phyloP scores from a whole-genome alignment of 2,113 vertebrate species.

The Fulmarus glacialis region DNA sequence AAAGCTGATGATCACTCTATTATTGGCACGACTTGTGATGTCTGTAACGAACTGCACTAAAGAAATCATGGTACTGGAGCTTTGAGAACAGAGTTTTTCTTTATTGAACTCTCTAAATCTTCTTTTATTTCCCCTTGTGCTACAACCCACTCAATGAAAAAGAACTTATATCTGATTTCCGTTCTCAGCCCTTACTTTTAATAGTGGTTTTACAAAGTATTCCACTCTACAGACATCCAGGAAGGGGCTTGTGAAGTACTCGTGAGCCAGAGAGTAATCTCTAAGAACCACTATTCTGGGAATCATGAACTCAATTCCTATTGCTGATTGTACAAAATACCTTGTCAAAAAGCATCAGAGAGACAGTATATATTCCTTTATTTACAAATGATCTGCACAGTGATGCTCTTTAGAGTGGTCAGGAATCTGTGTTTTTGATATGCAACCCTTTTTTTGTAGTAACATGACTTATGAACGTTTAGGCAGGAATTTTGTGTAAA shows the following conservation, averaged over 20 bases:
- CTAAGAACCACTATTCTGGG: not conserved
- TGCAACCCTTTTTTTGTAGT: not conserved
- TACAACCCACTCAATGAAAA: not conserved
- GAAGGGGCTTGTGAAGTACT: not conserved
- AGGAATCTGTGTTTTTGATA: not conserved
- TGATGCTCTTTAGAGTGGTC: not conserved
- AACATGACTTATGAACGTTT: not conserved
- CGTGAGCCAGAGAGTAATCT: not conserved
- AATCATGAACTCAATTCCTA: not conserved
- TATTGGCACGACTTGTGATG: not conserved
- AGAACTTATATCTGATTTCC: not conserved
- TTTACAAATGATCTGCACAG: not conserved
- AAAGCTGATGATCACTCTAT: not conserved
- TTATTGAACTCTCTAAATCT: not conserved
- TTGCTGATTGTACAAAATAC: not conserved
- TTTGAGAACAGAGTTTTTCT: not conserved
- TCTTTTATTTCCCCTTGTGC: not conserved
- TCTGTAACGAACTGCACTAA: not conserved
- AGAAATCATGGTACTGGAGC: not conserved
- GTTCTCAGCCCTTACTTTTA: not conserved
- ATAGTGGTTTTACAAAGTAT: not conserved
- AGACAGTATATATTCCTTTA: not conserved
- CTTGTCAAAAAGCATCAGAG: not conserved
- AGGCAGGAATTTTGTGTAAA: not conserved
- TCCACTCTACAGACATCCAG: not conserved